Conservation (phyloP, 1,140 invertebrate genomes). For the Drosophila takahashii region DNA sequence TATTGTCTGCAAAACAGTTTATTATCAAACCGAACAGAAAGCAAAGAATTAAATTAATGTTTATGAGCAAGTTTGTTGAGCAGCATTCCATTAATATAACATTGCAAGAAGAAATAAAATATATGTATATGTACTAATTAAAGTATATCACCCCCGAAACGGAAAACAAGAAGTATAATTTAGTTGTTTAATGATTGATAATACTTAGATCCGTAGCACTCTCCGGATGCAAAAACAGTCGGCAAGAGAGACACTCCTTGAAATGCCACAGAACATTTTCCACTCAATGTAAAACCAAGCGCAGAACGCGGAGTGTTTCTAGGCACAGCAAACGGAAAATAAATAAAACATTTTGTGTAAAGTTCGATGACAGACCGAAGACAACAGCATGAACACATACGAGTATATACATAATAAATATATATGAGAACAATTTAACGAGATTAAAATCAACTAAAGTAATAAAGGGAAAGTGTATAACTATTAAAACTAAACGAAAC, state of each 20-base stretch:
- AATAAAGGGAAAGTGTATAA: conserved; percentile 82
- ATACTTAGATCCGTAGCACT: conserved; percentile 42
- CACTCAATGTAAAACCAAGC: conserved; percentile 39
- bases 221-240: conserved; percentile 27
- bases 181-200: conserved; percentile 73
- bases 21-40: conserved; percentile 35
- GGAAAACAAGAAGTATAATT: conserved; percentile 61
- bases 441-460: conserved; percentile 80
- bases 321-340: conserved; percentile 43
- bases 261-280: conserved; percentile 49
- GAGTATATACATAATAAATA: conserved; percentile 59
- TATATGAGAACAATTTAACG: conserved; percentile 78
- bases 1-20: conserved; percentile 66
- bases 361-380: conserved; percentile 59
- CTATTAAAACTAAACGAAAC: conserved; percentile 78
- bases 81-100: conserved; percentile 66
- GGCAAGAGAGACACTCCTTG: conserved; percentile 23
- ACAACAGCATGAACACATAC: conserved; percentile 41
- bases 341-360: conserved; percentile 59
- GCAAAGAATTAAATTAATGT: conserved; percentile 42
- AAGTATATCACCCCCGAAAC: conserved; percentile 65
- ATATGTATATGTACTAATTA: conserved; percentile 74
- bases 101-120: conserved; percentile 64
- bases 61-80: conserved; percentile 63
- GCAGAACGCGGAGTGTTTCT: conserved; percentile 24